These are phyloP conservation scores for Desoria tigrina DNA, from an alignment of 2,888 invertebrate genomes.

Conservation along the genomic window DNA sequence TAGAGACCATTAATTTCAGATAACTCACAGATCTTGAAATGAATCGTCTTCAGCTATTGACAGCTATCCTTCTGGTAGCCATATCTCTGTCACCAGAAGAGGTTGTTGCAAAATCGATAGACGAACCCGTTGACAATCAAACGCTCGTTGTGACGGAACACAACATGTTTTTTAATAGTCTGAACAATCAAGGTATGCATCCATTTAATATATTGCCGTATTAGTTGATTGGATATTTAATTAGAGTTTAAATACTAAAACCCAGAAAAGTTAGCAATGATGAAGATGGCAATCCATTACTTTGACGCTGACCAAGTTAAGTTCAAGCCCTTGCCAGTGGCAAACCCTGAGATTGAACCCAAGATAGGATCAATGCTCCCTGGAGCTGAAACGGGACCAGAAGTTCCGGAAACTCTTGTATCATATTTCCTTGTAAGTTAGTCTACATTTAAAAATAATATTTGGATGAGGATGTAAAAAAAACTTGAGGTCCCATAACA, in stretches of 20 bases:
- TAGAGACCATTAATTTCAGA: too few species aligned
- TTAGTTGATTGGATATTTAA: too few species aligned
- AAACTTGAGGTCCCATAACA: too few species aligned
- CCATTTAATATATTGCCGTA: too few species aligned
- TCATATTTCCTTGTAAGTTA: slow-evolving; percentile 9
- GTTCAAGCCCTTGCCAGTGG: neutral
- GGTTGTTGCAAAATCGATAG: too few species aligned
- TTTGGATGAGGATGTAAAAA: too few species aligned
- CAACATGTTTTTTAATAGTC: slow-evolving; percentile 22
- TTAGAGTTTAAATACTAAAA: too few species aligned
- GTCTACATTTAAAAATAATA: neutral
- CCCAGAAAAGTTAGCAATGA: slow-evolving; percentile 15
- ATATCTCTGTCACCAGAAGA: too few species aligned
- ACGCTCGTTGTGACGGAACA: neutral
- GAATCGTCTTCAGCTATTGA: too few species aligned
- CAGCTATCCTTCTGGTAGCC: too few species aligned
- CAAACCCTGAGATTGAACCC: neutral
- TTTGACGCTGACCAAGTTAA: neutral
- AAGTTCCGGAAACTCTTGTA: slow-evolving; percentile 13
- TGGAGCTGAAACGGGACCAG: neutral
- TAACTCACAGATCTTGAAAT: too few species aligned
- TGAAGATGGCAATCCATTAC: slow-evolving; percentile 10
- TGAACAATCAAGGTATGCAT: slow-evolving; percentile 13
- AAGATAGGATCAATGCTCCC: neutral
- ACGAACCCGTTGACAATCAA: too few species aligned